Evolutionary conservation across 2,888 invertebrate genomes (phyloP).

Genomic region (Acrobasis suavella): DNA sequence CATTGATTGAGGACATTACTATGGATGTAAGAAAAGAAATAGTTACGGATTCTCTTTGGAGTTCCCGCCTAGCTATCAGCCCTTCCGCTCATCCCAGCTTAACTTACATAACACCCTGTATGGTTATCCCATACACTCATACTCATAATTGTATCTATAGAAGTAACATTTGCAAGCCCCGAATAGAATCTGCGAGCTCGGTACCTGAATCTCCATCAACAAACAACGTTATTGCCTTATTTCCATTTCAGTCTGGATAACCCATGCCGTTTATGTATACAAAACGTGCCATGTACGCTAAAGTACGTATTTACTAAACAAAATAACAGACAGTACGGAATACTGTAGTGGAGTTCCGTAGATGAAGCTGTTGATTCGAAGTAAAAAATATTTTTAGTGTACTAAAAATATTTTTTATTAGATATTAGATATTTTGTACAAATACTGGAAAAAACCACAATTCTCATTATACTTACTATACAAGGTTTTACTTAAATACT

Average conservation of each 20-base stretch:
- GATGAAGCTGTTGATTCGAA: neutral
- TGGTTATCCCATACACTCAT: too few species aligned
- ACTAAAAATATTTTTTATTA: too few species aligned
- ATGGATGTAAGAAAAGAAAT: too few species aligned
- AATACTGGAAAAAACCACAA: too few species aligned
- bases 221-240: constrained; percentile 16
- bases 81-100: too few species aligned
- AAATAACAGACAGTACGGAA: constrained; percentile 1
- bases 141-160: neutral
- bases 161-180: constrained; percentile 1
- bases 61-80: too few species aligned
- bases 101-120: too few species aligned
- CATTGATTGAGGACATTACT: too few species aligned
- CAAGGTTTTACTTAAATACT: too few species aligned
- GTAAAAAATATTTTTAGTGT: neutral
- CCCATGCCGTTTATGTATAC: constrained; percentile 4
- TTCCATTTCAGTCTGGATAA: constrained; percentile 12
- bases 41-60: too few species aligned
- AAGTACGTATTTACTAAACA: constrained; percentile 1
- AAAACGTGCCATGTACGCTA: constrained; percentile 10
- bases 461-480: too few species aligned
- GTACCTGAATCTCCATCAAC: constrained; percentile 17
- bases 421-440: too few species aligned
- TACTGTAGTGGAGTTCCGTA: neutral
- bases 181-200: constrained; percentile 9